These are phyloP conservation scores for Operophtera brumata DNA, from an alignment of 2,888 invertebrate species.

Conservation along the genomic window DNA sequence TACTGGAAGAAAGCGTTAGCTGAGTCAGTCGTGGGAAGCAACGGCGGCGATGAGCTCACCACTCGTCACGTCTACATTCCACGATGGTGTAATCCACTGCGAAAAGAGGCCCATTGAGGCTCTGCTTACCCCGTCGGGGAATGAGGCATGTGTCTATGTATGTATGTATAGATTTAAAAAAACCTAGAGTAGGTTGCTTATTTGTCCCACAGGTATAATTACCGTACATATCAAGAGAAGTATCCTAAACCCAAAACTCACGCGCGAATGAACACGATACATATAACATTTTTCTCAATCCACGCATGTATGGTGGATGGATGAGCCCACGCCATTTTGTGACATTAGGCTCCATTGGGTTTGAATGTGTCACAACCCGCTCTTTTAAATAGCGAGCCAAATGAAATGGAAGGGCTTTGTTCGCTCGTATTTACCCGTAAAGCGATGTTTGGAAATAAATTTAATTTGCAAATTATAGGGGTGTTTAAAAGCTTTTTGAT, in stretches of 20 bases:
- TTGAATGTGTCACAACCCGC: constrained; percentile 70
- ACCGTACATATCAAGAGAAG: not conserved
- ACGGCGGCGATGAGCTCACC: too few species aligned
- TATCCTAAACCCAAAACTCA: constrained; percentile 37
- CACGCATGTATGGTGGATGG: constrained; percentile 60
- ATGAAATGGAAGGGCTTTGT: constrained; percentile 77
- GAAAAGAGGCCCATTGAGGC: too few species aligned
- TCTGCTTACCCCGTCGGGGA: too few species aligned
- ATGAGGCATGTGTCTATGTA: too few species aligned
- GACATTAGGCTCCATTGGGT: constrained; percentile 77
- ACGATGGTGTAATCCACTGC: too few species aligned
- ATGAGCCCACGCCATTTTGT: constrained; percentile 68
- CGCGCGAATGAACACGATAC: constrained; percentile 54
- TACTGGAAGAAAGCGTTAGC: too few species aligned
- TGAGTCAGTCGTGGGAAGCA: too few species aligned
- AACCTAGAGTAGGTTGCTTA: too few species aligned
- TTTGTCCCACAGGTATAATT: too few species aligned
- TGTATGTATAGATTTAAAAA: too few species aligned
- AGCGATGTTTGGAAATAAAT: constrained; percentile 50
- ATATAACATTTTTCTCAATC: constrained; percentile 66
- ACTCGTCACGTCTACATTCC: too few species aligned
- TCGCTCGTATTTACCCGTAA: constrained; percentile 55
- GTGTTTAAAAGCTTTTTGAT: constrained; percentile 15
- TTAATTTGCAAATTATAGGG: constrained; percentile 30
- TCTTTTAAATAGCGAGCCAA: constrained; percentile 77